Conservation (phyloP, 2,797 vertebrate species). For the Phoeniculus purpureus region DNA sequence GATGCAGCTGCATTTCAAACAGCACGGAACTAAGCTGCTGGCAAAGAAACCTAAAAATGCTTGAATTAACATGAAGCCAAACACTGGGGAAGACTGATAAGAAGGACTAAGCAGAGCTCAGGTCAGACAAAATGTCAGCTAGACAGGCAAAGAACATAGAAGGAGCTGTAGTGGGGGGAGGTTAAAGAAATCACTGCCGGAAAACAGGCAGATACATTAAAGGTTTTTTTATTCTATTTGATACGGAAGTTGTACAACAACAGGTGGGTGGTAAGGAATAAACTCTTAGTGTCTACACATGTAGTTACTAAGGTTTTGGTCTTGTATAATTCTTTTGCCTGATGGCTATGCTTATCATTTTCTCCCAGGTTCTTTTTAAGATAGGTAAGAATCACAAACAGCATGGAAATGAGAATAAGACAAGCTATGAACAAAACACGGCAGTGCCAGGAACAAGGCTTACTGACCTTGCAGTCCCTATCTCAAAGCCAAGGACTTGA, state of each 20-base stretch:
- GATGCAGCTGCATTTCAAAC: background rate
- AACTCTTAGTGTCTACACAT: background rate
- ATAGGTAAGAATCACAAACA: background rate
- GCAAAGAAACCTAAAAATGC: background rate
- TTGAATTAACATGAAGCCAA: background rate
- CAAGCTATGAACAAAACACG: background rate
- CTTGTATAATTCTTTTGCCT: background rate
- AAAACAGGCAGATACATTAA: background rate
- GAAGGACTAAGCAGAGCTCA: background rate
- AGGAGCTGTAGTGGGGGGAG: background rate
- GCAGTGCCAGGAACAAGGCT: background rate
- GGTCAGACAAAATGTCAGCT: rapidly evolving
- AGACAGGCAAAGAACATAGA: background rate
- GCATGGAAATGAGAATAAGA: background rate
- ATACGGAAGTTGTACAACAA: background rate
- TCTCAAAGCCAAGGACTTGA: background rate
- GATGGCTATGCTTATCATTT: too few relatives aligned
- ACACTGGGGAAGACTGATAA: background rate
- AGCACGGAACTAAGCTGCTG: background rate
- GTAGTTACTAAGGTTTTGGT: background rate
- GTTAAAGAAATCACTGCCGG: background rate
- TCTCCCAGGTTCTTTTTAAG: background rate
- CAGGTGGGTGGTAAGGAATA: background rate
- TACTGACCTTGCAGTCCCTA: background rate
- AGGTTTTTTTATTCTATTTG: background rate